phyloP scores from a whole-genome alignment of 64 coral and sea anemone genomes.

The Porites lutea region DNA sequence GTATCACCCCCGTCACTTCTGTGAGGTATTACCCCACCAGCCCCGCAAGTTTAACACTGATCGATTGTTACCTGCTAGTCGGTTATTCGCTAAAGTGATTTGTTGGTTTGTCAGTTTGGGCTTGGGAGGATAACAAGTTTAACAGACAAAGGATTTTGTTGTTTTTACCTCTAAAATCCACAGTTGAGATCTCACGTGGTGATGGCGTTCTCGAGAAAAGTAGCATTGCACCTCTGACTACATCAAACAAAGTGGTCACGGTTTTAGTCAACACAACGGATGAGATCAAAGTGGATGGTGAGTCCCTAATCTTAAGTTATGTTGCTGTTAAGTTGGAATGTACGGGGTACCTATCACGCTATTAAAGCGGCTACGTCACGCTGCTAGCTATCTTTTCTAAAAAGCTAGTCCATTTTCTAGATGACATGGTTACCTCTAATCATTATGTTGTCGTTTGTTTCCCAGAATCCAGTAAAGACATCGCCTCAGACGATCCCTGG shows the following conservation, averaged over 20 bases:
- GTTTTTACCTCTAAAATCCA: neutral
- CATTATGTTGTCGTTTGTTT: neutral
- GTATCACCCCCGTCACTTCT: no score
- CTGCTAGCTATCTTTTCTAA: no score
- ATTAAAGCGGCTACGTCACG: no score
- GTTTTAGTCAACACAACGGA: neutral
- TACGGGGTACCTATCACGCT: no score
- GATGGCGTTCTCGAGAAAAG: neutral
- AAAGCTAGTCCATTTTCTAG: no score
- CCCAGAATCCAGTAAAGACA: conserved; percentile 3
- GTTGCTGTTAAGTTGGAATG: no score
- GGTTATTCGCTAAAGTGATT: neutral
- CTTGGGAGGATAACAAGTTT: no score
- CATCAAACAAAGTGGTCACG: neutral
- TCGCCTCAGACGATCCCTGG: neutral
- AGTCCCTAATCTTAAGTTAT: neutral
- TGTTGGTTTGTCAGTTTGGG: neutral
- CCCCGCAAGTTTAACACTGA: no score
- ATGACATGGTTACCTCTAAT: no score
- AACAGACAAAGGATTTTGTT: no score
- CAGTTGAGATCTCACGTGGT: neutral
- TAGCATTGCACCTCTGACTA: neutral
- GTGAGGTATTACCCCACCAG: no score
- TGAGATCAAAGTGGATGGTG: neutral
- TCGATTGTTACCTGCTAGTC: neutral